Evolutionary conservation across 2,113 vertebrate species (phyloP), one percentile per base, ranked within the genome.

Genomic region (Gorsachius goisagi): DNA sequence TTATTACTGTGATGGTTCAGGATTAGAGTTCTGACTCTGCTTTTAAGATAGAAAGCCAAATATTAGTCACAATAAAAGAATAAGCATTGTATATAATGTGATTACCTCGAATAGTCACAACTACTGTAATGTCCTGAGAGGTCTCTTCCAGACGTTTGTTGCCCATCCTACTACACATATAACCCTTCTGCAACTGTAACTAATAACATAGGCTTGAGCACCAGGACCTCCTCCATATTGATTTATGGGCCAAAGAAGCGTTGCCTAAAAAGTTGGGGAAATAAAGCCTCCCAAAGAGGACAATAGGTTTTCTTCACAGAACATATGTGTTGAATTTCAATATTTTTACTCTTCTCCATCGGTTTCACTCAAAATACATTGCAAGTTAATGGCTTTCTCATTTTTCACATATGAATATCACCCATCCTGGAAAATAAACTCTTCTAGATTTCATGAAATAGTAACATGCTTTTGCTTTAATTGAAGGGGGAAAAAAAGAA

Each of bases 281-380:
- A 94, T 58, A 92, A 94, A 88, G 88, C 85, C 95, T 96, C 93
- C 89, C 85, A 93, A 81, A 88, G 89, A 96, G 88, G 91, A 96
- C 88, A 96, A 96, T 90, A 85, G 85, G 45, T 94, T 96, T 97
- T 96, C 81, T 97, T 90, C 77, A 85, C 45, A 96, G 94, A 96
- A 95, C 91, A 93, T 88, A 88, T 91, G 93, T 88, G 62, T 81
- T 93, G 71, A 88, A 96, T 93, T 96, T 94, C 79, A 33, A 91
- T 76, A 89, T 75, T 93, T 85, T 94, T 88, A 60, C 49, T 82
- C 87, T 85, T 87, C 56, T 80, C 56, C 5, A 3, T 77, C 12
- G 4, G 41, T 91, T 91, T 96, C 62, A 77, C 15, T 83, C 58
- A 79, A 79, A 69, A 89, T 68, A 17, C 21, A 82, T 37, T 75